Evolutionary conservation across 2,113 vertebrate genomes (phyloP).

Genomic region (Struthio camelus): DNA sequence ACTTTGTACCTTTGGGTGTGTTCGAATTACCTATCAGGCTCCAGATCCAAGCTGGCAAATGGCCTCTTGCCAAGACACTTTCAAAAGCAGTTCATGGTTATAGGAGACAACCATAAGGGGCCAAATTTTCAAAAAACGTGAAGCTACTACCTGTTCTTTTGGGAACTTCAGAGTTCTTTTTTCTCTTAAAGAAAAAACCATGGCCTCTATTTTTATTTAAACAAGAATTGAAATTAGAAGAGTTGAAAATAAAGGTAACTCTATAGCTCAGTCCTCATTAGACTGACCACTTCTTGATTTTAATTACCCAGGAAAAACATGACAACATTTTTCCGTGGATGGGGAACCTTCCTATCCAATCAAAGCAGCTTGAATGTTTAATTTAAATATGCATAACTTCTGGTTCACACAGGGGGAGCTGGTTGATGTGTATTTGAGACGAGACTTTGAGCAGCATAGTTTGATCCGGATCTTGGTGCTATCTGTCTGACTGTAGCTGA

Average conservation of each 20-base stretch:
- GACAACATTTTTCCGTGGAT: constrained; percentile 10
- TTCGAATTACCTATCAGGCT: constrained; percentile 32
- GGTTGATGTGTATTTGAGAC: not conserved
- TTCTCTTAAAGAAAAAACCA: not conserved
- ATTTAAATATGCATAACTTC: constrained; percentile 10
- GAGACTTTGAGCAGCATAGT: not conserved
- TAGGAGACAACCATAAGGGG: not conserved
- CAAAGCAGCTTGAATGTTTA: not conserved
- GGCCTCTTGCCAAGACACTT: constrained; percentile 13
- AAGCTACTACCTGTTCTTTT: not conserved
- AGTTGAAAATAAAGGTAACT: not conserved
- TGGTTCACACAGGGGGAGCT: not conserved
- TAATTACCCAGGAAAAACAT: constrained; percentile 15
- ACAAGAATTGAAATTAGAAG: not conserved
- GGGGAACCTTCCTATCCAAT: not conserved
- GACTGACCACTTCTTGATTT: constrained; percentile 32
- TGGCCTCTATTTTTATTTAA: not conserved
- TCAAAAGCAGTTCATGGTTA: not conserved
- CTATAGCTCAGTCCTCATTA: not conserved
- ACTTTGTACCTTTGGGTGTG: constrained; percentile 1
- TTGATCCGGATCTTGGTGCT: constrained; percentile 23
- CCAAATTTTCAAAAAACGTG: not conserved
- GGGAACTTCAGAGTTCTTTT: not conserved
- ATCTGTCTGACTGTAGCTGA: not conserved
- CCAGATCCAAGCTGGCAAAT: constrained; percentile 31